phyloP scores from a whole-genome alignment of 1,140 invertebrate genomes.

The Wiebesia pumilae region DNA sequence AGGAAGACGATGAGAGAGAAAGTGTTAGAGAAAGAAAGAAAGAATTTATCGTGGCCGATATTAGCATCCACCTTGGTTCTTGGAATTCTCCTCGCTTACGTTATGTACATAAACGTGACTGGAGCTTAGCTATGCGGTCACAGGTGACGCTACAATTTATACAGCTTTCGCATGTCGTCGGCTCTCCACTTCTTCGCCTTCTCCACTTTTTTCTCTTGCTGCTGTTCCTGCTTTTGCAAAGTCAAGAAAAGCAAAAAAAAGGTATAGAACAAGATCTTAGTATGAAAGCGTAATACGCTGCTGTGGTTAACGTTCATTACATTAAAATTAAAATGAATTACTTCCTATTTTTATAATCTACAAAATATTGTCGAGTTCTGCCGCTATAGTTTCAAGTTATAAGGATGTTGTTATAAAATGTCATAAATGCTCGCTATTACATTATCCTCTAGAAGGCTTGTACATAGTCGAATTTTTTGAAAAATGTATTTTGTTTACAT shows the following conservation, averaged over 20 bases:
- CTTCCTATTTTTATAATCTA: background rate
- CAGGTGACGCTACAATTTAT: conserved; percentile 19
- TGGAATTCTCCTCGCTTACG: background rate
- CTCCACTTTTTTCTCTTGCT: background rate
- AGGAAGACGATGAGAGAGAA: background rate
- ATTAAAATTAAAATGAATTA: background rate
- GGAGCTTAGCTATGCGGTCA: background rate
- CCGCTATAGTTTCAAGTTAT: background rate
- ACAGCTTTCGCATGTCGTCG: conserved; percentile 16
- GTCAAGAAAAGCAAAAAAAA: background rate
- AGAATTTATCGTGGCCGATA: conserved; percentile 15
- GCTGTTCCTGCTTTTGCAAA: background rate
- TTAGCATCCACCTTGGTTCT: background rate
- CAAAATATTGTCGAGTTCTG: background rate
- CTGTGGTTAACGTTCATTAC: background rate
- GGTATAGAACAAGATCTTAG: background rate
- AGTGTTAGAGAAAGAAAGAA: background rate
- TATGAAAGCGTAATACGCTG: background rate
- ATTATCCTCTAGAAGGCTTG: background rate
- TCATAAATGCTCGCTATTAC: background rate
- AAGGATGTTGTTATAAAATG: background rate
- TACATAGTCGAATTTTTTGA: background rate
- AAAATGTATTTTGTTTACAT: background rate
- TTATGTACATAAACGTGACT: background rate
- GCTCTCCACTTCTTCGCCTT: background rate